These are phyloP conservation scores for Scaptomyza flava DNA, from an alignment of 2,888 invertebrate genomes.

Conservation along the genomic window DNA sequence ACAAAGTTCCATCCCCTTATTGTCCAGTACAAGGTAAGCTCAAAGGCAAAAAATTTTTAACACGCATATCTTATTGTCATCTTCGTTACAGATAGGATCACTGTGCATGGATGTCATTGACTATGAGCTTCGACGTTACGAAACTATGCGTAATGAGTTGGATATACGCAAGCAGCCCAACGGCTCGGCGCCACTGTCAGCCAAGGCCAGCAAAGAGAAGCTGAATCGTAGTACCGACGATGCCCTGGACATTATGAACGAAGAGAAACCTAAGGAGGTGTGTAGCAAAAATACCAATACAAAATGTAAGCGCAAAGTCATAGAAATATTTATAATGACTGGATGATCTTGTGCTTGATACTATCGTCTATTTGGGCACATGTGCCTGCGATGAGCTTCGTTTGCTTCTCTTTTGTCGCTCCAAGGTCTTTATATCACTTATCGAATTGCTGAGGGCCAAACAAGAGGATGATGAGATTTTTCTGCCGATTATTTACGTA, in stretches of 20 bases:
- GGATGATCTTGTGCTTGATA: slow-evolving; percentile 92
- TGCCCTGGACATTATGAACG: slow-evolving; percentile 84
- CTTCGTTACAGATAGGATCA: slow-evolving; percentile 91
- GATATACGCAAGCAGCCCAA: slow-evolving; percentile 85
- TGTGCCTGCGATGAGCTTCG: slow-evolving; percentile 94
- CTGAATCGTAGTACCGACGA: slow-evolving; percentile 83
- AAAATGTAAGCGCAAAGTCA: background rate
- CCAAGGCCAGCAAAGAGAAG: slow-evolving; percentile 82
- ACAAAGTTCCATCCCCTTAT: slow-evolving; percentile 97
- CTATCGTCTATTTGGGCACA: slow-evolving; percentile 94
- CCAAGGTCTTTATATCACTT: slow-evolving; percentile 91
- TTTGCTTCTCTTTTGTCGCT: slow-evolving; percentile 91
- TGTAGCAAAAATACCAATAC: background rate
- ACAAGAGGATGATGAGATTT: slow-evolving; percentile 99
- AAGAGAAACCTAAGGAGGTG: slow-evolving; percentile 84
- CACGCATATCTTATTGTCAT: background rate
- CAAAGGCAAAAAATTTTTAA: background rate
- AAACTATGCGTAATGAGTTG: slow-evolving; percentile 93
- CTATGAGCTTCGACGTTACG: slow-evolving; percentile 96
- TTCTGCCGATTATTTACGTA: slow-evolving; percentile 97
- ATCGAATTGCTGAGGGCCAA: slow-evolving; percentile 96
- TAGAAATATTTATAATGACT: slow-evolving; percentile 75
- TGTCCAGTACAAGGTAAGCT: slow-evolving; percentile 94
- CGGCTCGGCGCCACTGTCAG: slow-evolving; percentile 77
- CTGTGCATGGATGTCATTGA: slow-evolving; percentile 98